Conservation (phyloP, 2,113 vertebrate genomes). For the Psilopsiagon aurifrons region DNA sequence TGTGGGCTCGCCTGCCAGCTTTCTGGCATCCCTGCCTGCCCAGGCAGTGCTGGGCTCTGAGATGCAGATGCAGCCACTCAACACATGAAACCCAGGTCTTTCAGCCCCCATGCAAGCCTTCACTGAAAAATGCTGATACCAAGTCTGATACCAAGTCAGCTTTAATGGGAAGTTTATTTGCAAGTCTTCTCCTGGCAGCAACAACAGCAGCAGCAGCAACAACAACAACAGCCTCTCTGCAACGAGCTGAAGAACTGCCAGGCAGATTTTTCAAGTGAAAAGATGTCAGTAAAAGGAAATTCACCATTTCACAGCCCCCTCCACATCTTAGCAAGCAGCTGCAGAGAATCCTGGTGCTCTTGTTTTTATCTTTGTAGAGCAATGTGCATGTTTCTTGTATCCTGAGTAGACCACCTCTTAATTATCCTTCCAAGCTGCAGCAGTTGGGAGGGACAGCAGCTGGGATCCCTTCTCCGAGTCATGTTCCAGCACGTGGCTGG, state of each 20-base stretch:
- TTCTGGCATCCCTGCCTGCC: not conserved
- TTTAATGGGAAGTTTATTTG: constrained; percentile 13
- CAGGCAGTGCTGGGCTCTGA: not conserved
- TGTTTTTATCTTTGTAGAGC: not conserved
- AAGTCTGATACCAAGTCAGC: not conserved
- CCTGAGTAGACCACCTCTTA: constrained; percentile 1
- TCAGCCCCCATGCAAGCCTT: not conserved
- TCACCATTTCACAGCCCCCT: not conserved
- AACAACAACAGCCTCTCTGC: constrained; percentile 5
- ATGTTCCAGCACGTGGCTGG: not conserved
- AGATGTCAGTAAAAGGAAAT: constrained; percentile 41
- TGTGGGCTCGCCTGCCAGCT: not conserved
- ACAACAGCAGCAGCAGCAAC: not conserved
- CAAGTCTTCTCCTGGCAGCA: constrained; percentile 31
- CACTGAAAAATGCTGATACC: not conserved
- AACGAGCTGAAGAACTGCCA: constrained; percentile 57
- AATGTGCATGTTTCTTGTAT: not conserved
- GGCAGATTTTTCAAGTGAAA: constrained; percentile 34
- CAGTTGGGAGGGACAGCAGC: not conserved
- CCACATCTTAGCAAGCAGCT: not conserved
- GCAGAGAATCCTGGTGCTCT: constrained; percentile 23
- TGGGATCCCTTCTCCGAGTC: not conserved
- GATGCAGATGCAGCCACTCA: constrained; percentile 24
- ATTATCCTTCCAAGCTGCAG: not conserved
- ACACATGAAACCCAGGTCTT: not conserved